Conservation (phyloP, 2,113 vertebrate genomes). For the Podilymbus podiceps region DNA sequence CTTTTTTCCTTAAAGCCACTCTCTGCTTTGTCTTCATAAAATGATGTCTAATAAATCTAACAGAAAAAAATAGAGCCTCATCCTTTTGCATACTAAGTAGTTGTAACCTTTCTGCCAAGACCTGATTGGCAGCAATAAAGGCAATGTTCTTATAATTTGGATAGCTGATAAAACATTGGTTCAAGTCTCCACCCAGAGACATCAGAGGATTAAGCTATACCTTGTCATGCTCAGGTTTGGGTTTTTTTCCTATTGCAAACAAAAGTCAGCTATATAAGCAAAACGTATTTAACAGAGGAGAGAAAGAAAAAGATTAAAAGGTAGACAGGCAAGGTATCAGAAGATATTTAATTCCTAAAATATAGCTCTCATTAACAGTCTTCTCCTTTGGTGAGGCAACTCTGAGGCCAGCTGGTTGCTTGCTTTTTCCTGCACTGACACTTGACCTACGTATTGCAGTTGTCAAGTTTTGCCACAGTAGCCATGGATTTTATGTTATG, state of each 20-base stretch:
- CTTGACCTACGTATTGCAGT: neutral
- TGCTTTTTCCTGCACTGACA: neutral
- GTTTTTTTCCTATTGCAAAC: neutral
- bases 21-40: neutral
- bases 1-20: neutral
- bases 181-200: neutral
- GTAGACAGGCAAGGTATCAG: neutral
- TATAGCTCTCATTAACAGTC: neutral
- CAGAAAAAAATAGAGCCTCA: fast-evolving
- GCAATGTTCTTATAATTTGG: neutral
- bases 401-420: neutral
- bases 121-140: neutral
- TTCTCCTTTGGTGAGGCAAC: neutral
- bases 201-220: neutral
- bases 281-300: neutral
- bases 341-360: neutral
- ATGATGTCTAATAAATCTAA: neutral
- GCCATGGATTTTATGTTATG: neutral
- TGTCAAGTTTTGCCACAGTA: neutral
- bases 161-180: neutral
- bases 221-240: neutral
- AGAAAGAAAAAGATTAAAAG: neutral
- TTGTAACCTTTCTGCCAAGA: neutral
- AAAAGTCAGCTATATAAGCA: neutral
- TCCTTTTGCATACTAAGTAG: neutral